Evolutionary conservation across 1,140 invertebrate species (phyloP), one percentile per base, ranked within the genome.

Genomic region (Diorhabda elongata): DNA sequence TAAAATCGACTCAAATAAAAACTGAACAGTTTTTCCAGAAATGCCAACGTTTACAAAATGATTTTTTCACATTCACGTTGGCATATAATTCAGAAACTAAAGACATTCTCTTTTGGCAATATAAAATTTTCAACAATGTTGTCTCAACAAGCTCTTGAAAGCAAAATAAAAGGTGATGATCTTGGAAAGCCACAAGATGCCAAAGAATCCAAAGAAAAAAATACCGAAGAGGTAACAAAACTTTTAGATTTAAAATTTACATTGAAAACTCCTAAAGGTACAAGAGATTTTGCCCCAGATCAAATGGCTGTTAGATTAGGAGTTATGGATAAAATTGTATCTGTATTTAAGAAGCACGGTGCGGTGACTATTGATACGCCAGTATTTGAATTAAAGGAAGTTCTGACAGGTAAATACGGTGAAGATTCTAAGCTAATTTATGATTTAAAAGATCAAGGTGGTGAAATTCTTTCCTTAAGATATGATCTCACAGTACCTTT

Each of bases 361-460:
- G 98, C 96, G 61, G 95, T 97, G 79, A 94, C 95, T 11, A 98
- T 99, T 80, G 98, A 99, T 78, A 99, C 98, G 58, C 98, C 98
- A 67, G 93, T 99, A 9, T 99, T 99, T 87, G 98, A 99, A 84
- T 82, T 99, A 6, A 98, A 97, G 87, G 97, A 99, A 84, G 95
- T 98, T 4, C 84, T 99, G 44, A 98, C 96, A 60, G 98, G 97
- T 59, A 99, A 99, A 85, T 99, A 99, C 87, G 98, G 98, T 3
- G 98, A 99, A 85, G 98, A 99, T 83, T 96, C 97, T 0, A 99
- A 99, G 81, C 83, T 99, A 0, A 99, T 99, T 63, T 99, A 98
- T 83, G 97, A 99, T 82, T 83, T 99, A 5, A 95, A 94, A 80
- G 97, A 99, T 85, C 97, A 99, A 84, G 98, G 97, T 64, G 98